A percentile compares a stretch with the other conserved stretches of the same genome.
Evolutionary conservation across 2,797 vertebrate species (phyloP).

Genomic region (Falco novaeseelandiae): DNA sequence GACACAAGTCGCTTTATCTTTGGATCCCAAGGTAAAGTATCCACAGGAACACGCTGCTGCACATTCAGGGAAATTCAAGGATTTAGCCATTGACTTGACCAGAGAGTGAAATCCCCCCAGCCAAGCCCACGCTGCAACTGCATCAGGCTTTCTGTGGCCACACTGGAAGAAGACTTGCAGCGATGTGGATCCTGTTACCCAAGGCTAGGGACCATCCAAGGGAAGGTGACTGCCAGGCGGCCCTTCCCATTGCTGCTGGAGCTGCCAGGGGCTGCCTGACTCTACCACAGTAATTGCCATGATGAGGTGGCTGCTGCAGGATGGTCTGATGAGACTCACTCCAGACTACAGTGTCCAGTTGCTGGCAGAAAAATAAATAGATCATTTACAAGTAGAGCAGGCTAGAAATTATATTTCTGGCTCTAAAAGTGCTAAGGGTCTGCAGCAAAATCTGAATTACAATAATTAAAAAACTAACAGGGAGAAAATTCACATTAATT

Average conservation of each 20-base stretch:
- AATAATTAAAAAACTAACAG: background rate
- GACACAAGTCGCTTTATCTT: background rate
- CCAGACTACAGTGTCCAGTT: background rate
- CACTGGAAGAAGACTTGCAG: background rate
- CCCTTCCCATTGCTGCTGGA: background rate
- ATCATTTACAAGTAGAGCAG: background rate
- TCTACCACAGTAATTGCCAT: rapidly evolving
- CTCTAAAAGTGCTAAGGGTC: background rate
- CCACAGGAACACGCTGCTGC: rapidly evolving
- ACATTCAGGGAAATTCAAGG: background rate
- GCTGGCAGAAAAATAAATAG: background rate
- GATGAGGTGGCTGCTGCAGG: background rate
- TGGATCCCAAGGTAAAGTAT: background rate
- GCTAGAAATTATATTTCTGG: background rate
- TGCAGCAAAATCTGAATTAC: background rate
- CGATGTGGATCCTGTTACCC: background rate
- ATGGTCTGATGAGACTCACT: background rate
- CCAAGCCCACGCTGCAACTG: background rate
- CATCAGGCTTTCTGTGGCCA: background rate
- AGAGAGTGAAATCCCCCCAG: rapidly evolving
- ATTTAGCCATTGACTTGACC: background rate
- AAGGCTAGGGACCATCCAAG: background rate
- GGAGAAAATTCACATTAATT: background rate
- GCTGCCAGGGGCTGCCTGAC: background rate
- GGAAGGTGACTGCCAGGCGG: background rate